phyloP scores from a whole-genome alignment of 2,113 vertebrate genomes.

The Diadophis punctatus region DNA sequence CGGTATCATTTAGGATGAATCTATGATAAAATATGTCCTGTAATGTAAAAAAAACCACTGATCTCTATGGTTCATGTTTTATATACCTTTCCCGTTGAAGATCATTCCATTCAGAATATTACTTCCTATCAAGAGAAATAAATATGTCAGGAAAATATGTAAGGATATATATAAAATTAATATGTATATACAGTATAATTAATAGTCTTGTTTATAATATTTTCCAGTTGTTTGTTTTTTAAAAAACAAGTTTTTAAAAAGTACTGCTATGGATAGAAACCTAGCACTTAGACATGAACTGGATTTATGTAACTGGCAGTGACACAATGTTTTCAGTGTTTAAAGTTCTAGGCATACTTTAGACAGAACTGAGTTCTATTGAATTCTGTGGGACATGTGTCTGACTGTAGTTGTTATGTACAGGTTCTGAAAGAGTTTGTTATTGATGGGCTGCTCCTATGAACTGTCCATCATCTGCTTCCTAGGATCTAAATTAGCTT shows the following conservation, averaged over 20 bases:
- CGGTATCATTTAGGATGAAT: not conserved
- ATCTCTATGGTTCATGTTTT: not conserved
- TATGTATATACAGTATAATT: not conserved
- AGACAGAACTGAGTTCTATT: not conserved
- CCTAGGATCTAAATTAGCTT: not conserved
- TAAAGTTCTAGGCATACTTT: not conserved
- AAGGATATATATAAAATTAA: too few species aligned
- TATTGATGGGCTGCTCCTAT: not conserved
- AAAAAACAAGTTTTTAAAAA: constrained; percentile 23
- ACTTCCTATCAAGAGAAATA: not conserved
- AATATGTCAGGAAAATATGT: constrained; percentile 15
- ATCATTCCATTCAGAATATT: constrained; percentile 14
- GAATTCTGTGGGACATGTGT: not conserved
- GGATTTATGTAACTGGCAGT: not conserved
- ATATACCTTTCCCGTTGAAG: not conserved
- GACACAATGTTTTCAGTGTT: not conserved
- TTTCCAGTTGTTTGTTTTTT: constrained; percentile 20
- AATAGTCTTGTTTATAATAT: not conserved
- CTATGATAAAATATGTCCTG: not conserved
- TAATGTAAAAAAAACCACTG: not conserved
- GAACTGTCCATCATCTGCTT: not conserved
- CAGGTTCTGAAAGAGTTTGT: not conserved
- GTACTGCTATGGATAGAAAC: not conserved
- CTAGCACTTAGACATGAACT: constrained; percentile 1
- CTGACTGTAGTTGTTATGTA: not conserved